Base-by-base conservation (phyloP, 1,140 invertebrate genomes). In the Caenorhabditis inopinata region DNA sequence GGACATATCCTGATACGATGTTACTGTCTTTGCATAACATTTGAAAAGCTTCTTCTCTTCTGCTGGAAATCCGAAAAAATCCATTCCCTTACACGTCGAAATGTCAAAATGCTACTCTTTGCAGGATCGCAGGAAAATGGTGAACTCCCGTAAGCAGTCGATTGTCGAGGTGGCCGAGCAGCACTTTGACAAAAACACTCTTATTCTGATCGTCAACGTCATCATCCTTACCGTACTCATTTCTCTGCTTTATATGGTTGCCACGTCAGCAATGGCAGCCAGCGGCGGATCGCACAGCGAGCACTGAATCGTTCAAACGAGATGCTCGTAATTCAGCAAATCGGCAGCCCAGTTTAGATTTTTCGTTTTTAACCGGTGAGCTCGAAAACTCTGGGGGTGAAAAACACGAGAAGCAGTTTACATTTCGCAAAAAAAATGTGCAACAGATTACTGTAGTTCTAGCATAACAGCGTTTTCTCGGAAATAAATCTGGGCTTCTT, bases 131-230 rank as follows among this genome's bases (percentile, higher is more conserved):
- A n/a, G n/a, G 23, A 68, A 68, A 42, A 68, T 68, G 58, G 58
- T 68, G 58, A 68, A 68, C 45, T 79, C 78, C 38, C 74, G 80
- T 7, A 81, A 81, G 58, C 45, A 80, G 25, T 85, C 84, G n/a
- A 78, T 85, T 49, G 84, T 85, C 29, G 83, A 85, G 74, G 84
- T 77, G 12, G 85, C 84, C 4, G 85, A 85, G 81, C 45, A 73
- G 12, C 83, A 84, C 38, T 85, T 85, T 58, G 85, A 85, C 82
- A 85, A 85, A 76, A 85, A 85, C 45, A 85, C 83, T 12, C 53
- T 85, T 48, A 85, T 85, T 74, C 81, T 85, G 27, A 79, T 80
- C 51, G 83, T 85, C 23, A 85, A 85, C 38, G 79, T 85, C 21
- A 27, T 83, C 58, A 85, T 85, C 73, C 79, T 85, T 3, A 75